Base-by-base conservation (phyloP, 2,113 vertebrate species). In the Muntiacus reevesi region DNA sequence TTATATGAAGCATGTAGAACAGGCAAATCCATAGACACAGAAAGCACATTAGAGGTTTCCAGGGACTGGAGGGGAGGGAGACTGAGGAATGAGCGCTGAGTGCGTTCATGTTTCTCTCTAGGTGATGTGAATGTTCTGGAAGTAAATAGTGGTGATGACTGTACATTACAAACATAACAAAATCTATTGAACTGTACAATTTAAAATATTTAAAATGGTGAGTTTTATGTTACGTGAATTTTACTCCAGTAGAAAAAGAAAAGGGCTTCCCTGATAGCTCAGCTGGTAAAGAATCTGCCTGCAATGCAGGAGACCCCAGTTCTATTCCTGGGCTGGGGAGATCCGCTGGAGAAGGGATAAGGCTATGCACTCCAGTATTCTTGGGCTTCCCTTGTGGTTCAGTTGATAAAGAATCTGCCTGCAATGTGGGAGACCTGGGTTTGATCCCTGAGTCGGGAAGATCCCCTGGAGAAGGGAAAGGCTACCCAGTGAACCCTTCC, bases 231-330 rank as follows among this genome's bases (percentile, higher is more conserved):
- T 84, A 74, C 2, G 14, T 60, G 27, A 85, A 90, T 78, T 78
- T 78, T 85, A 62, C 19, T 82, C 59, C 11, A 94, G 88, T 93
- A 90, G 78, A 96, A 97, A 98, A 97, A 86, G 78, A 95, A 97
- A 97, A 83, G 78, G 95, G 71, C 19, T 40, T 71, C n/a, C 67
- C 67, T 23, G n/a, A 40, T 6, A 71, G n/a, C n/a, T 71, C n/a
- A 71, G n/a, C n/a, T 71, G n/a, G 67, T 71, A 23, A 71, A 40
- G 67, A 71, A 71, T 71, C n/a, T 71, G 67, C 9, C 67, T 71
- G 19, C n/a, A 71, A 5, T 23, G n/a, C 67, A 36, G n/a, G 67
- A 71, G n/a, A 71, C n/a, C 19, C 67, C 10, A 2, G 67, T 71
- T 71, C n/a, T 36, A 71, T 36, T 71, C n/a, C 64, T 71, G n/a